These are phyloP conservation scores for Hypomecis punctinalis DNA, from an alignment of 2,888 invertebrate genomes.

Conservation along the genomic window DNA sequence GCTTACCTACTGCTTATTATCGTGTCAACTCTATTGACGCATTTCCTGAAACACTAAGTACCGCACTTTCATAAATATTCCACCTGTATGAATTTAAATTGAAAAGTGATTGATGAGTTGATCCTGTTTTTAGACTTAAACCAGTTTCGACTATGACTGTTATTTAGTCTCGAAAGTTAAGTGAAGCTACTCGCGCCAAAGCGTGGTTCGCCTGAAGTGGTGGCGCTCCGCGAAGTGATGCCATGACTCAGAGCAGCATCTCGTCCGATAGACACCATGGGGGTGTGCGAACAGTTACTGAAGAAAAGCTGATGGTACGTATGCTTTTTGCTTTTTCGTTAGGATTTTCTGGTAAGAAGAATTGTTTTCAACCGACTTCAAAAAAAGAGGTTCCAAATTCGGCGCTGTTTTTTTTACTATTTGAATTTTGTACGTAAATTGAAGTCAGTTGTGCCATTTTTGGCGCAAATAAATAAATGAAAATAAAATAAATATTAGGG, in stretches of 20 bases:
- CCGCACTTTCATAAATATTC: slow-evolving; percentile 20
- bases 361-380: too few species aligned
- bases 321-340: not conserved
- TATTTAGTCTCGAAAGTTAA: slow-evolving; percentile 23
- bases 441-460: too few species aligned
- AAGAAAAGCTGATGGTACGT: slow-evolving; percentile 78
- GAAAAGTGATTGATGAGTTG: slow-evolving; percentile 33
- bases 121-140: slow-evolving; percentile 6
- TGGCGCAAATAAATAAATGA: too few species aligned
- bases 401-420: too few species aligned
- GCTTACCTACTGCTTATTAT: slow-evolving; percentile 38
- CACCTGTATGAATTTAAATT: slow-evolving; percentile 25
- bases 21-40: slow-evolving; percentile 41
- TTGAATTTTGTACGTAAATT: too few species aligned
- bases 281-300: slow-evolving; percentile 70
- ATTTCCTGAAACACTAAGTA: slow-evolving; percentile 29
- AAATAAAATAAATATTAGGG: too few species aligned
- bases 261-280: slow-evolving; percentile 69
- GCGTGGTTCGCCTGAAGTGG: slow-evolving; percentile 15
- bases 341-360: too few species aligned
- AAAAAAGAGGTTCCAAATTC: too few species aligned
- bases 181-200: slow-evolving; percentile 10
- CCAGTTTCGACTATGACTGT: slow-evolving; percentile 1
- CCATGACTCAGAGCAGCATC: slow-evolving; percentile 76
- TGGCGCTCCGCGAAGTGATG: slow-evolving; percentile 47